A percentile compares a stretch with the other conserved stretches of the same genome.
phyloP scores from a whole-genome alignment of 1,140 invertebrate genomes.

The Bombus vancouverensis region DNA sequence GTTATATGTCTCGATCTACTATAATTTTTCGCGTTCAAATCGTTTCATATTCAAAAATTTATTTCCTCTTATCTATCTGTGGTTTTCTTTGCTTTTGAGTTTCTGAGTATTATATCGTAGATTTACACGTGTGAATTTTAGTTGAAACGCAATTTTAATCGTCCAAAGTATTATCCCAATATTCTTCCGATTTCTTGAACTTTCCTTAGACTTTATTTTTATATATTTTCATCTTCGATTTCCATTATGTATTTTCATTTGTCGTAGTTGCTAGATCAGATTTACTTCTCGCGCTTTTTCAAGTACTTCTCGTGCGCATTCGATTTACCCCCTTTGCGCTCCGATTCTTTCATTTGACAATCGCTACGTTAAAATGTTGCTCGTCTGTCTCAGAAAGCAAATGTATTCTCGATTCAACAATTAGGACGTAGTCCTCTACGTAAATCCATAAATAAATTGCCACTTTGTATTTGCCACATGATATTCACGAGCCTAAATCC shows the following conservation, averaged over 20 bases:
- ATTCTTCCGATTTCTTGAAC: not conserved
- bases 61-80: no score
- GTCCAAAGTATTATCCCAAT: not conserved
- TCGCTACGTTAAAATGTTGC: not conserved
- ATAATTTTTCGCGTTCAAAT: not conserved
- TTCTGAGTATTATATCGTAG: not conserved
- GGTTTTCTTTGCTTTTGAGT: not conserved
- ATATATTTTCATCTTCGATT: no score
- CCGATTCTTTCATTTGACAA: not conserved
- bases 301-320: no score
- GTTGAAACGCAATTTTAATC: not conserved
- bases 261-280: no score
- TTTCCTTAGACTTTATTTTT: no score
- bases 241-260: no score
- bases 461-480: not conserved
- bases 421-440: not conserved
- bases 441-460: not conserved
- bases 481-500: not conserved
- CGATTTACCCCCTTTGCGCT: not conserved
- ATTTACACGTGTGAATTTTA: not conserved
- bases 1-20: not conserved
- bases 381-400: no score
- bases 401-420: no score
- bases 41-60: not conserved
- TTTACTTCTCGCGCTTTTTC: no score